Conservation (phyloP, 1,140 invertebrate species). For the Drosophila suzukii region DNA sequence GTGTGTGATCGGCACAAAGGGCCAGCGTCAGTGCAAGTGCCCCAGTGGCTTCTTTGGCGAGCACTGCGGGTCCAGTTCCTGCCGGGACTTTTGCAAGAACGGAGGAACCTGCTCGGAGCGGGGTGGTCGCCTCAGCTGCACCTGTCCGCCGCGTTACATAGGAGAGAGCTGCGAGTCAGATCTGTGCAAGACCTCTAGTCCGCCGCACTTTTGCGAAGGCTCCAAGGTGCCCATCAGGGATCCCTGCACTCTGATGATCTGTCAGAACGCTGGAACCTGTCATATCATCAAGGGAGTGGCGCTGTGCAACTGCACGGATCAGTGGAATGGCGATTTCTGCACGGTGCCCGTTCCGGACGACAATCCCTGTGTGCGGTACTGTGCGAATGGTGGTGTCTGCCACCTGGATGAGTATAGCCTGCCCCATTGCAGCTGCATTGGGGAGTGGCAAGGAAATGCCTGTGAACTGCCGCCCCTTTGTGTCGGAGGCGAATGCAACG, state of each 20-base stretch:
- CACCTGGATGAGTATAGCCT: constrained; percentile 70
- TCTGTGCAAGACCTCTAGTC: constrained; percentile 72
- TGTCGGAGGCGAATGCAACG: constrained; percentile 86
- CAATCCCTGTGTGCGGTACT: constrained; percentile 87
- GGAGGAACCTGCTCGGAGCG: constrained; percentile 83
- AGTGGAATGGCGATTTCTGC: constrained; percentile 89
- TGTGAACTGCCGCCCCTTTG: constrained; percentile 86
- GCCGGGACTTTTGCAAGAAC: constrained; percentile 86
- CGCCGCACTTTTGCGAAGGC: constrained; percentile 72
- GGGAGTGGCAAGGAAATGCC: constrained; percentile 86
- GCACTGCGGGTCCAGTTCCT: constrained; percentile 86
- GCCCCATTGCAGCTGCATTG: constrained; percentile 86
- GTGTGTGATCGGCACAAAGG: constrained; percentile 84
- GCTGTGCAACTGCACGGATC: constrained; percentile 87
- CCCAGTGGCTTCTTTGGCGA: constrained; percentile 86
- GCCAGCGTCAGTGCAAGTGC: constrained; percentile 85
- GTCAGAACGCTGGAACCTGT: constrained; percentile 75
- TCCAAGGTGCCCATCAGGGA: constrained; percentile 56
- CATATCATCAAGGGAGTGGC: constrained; percentile 77
- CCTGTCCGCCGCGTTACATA: constrained; percentile 66
- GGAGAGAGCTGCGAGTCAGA: constrained; percentile 81
- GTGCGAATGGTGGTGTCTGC: constrained; percentile 87
- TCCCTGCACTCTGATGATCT: constrained; percentile 78
- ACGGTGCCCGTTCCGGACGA: constrained; percentile 86
- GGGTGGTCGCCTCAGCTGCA: constrained; percentile 56